Conservation (phyloP, 2,113 vertebrate species). For the Lycaon pictus region DNA sequence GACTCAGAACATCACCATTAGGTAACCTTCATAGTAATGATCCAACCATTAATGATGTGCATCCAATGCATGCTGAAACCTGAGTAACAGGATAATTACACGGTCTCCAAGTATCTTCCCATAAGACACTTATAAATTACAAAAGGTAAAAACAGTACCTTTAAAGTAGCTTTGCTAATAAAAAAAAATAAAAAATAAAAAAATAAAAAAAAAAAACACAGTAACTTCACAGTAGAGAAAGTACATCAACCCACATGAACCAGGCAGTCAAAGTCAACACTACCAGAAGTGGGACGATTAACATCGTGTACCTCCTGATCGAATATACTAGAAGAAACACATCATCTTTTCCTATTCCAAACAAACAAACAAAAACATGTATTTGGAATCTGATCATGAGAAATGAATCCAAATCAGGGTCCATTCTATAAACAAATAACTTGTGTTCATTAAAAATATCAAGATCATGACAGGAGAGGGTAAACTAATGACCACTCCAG, state of each 20-base stretch:
- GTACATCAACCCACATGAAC: background rate
- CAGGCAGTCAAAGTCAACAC: too few species aligned
- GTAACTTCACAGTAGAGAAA: background rate
- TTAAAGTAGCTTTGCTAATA: background rate
- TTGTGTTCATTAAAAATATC: background rate
- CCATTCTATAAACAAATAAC: background rate
- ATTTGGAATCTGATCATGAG: background rate
- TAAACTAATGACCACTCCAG: background rate
- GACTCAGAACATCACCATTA: background rate
- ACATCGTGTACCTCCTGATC: background rate
- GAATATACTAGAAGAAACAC: background rate
- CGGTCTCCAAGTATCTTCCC: background rate
- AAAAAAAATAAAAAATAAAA: background rate
- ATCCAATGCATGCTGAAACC: too few species aligned
- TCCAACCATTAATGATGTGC: accelerated
- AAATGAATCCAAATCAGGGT: background rate
- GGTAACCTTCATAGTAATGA: accelerated
- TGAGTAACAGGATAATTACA: background rate
- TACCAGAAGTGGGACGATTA: background rate
- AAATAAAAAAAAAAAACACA: background rate
- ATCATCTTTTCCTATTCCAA: background rate
- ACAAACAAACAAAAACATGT: too few species aligned
- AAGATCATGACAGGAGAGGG: background rate
- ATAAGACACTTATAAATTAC: background rate
- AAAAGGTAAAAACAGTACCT: background rate